A percentile compares a stretch with the other conserved stretches of the same genome.
Evolutionary conservation across 2,797 vertebrate species (phyloP).

Genomic region (Platalea minor): DNA sequence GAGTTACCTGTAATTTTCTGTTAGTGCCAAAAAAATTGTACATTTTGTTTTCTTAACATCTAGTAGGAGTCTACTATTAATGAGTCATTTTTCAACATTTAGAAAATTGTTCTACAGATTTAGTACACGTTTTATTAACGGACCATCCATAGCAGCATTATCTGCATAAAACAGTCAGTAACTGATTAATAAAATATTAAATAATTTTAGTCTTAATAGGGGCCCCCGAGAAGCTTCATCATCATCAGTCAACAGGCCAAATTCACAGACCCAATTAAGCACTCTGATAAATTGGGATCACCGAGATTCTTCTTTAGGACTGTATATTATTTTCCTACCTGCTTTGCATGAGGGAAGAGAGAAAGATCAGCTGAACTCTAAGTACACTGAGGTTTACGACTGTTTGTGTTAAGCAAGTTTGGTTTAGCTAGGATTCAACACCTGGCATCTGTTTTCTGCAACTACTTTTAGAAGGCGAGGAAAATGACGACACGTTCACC

Average conservation of each 20-base stretch:
- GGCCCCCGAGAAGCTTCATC: slow-evolving; percentile 30
- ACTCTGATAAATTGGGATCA: slow-evolving; percentile 46
- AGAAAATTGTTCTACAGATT: slow-evolving; percentile 48
- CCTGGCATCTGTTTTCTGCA: background rate
- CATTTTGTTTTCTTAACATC: slow-evolving; percentile 70
- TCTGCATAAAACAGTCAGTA: slow-evolving; percentile 53
- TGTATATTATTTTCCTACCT: background rate
- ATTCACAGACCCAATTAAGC: slow-evolving; percentile 50
- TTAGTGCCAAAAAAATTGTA: slow-evolving; percentile 53
- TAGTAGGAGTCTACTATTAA: slow-evolving; percentile 66
- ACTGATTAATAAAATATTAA: slow-evolving; percentile 73
- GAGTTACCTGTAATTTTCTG: slow-evolving; percentile 72
- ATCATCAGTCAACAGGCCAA: slow-evolving; percentile 54
- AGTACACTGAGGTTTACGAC: accelerated
- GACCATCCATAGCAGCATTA: slow-evolving; percentile 21
- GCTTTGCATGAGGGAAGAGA: background rate
- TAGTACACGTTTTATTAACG: slow-evolving; percentile 46
- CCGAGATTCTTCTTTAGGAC: background rate
- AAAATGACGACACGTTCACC: accelerated
- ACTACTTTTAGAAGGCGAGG: background rate
- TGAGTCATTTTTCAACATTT: slow-evolving; percentile 63
- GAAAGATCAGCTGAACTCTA: background rate
- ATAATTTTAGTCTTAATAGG: slow-evolving; percentile 68
- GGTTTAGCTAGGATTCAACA: background rate
- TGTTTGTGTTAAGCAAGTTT: background rate